Percentiles rank a stretch among this genome's conserved stretches.
Conservation (phyloP, 1,140 invertebrate species). For the Hestina assimilis region DNA sequence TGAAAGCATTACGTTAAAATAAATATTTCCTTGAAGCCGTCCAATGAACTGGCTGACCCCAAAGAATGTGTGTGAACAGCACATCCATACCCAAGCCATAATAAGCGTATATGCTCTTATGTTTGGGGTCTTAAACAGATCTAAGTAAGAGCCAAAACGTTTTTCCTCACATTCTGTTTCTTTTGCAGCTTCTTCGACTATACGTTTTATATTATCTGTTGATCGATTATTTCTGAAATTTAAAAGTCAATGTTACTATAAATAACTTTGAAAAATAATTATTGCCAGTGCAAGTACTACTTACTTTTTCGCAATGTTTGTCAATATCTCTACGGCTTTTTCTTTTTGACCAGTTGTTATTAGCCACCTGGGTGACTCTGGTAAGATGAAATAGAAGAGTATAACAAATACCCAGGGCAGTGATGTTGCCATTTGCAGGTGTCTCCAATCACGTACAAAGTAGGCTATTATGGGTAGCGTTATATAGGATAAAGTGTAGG, state of each 20-base stretch:
- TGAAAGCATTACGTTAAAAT: slow-evolving; percentile 84
- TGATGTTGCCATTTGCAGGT: slow-evolving; percentile 81
- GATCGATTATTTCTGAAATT: slow-evolving; percentile 73
- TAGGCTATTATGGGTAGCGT: slow-evolving; percentile 82
- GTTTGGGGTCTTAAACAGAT: slow-evolving; percentile 84
- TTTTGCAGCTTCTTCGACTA: slow-evolving; percentile 59
- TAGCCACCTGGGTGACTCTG: slow-evolving; percentile 69
- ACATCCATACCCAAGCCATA: slow-evolving; percentile 83
- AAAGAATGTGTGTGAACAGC: slow-evolving; percentile 84
- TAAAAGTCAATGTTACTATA: neutral
- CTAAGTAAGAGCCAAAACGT: slow-evolving; percentile 49
- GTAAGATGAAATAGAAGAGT: slow-evolving; percentile 54
- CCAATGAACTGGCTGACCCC: slow-evolving; percentile 87
- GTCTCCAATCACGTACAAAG: slow-evolving; percentile 82
- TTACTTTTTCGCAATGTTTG: slow-evolving; percentile 60
- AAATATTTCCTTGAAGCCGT: slow-evolving; percentile 84
- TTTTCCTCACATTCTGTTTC: slow-evolving; percentile 44
- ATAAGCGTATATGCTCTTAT: slow-evolving; percentile 85
- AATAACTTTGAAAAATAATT: neutral
- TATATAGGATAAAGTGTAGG: slow-evolving; percentile 75
- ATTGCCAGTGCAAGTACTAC: slow-evolving; percentile 5
- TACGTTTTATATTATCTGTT: slow-evolving; percentile 72
- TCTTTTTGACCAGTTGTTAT: slow-evolving; percentile 58
- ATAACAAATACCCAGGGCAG: slow-evolving; percentile 69
- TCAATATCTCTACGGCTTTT: slow-evolving; percentile 52